phyloP scores from a whole-genome alignment of 2,797 vertebrate genomes.

The Podarcis siculus region DNA sequence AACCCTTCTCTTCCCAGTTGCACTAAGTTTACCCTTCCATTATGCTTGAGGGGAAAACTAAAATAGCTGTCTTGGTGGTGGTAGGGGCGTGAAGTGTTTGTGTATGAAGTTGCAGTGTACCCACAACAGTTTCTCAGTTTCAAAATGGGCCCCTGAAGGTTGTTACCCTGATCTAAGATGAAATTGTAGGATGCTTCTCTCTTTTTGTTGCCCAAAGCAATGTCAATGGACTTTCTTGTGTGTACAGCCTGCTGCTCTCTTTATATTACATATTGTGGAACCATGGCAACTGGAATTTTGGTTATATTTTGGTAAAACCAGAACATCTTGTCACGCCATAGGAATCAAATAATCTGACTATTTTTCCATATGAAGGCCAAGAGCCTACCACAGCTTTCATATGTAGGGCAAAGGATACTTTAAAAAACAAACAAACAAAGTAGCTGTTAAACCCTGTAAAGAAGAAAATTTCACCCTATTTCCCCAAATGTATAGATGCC shows the following conservation, averaged over 20 bases:
- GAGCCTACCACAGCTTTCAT: conserved; percentile 26
- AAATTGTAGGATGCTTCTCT: conserved; percentile 41
- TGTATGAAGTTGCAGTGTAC: too few species aligned
- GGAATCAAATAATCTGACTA: not conserved
- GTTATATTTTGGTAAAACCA: not conserved
- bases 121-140: too few species aligned
- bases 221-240: conserved; percentile 46
- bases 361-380: conserved; percentile 42
- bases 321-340: not conserved
- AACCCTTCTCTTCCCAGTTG: too few species aligned
- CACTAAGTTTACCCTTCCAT: too few species aligned
- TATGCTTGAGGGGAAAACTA: too few species aligned
- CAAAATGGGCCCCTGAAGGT: too few species aligned
- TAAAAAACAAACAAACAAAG: conserved; percentile 11
- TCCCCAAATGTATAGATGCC: conserved; percentile 1
- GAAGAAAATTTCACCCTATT: conserved; percentile 20
- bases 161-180: conserved; percentile 44
- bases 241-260: conserved; percentile 48
- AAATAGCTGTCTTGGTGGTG: too few species aligned
- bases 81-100: too few species aligned
- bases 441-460: conserved; percentile 33
- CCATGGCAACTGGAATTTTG: conserved; percentile 36
- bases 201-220: conserved; percentile 57
- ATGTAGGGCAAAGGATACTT: conserved; percentile 41
- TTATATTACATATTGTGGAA: conserved; percentile 40